Percentiles rank a stretch among this genome's conserved stretches.
Conservation (phyloP, 2,888 invertebrate species). For the Pseudococcus viburni region DNA sequence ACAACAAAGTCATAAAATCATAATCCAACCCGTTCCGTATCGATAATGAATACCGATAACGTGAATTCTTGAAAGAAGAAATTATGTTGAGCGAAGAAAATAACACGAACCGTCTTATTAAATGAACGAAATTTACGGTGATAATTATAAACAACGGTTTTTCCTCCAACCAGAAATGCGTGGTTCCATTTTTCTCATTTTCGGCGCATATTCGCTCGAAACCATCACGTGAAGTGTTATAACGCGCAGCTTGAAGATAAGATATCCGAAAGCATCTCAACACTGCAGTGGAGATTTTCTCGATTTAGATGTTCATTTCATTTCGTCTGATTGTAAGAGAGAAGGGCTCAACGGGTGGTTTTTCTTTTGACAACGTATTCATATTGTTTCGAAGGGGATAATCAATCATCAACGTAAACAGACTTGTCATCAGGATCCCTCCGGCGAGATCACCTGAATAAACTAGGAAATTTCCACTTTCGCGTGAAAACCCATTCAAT, state of each 20-base stretch:
- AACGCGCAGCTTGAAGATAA: constrained; percentile 22
- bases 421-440: too few species aligned
- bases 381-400: too few species aligned
- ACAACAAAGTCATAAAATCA: constrained; percentile 52
- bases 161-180: constrained; percentile 11
- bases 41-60: constrained; percentile 37
- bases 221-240: constrained; percentile 31
- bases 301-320: neutral
- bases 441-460: too few species aligned
- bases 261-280: neutral
- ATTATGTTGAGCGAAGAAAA: constrained; percentile 29
- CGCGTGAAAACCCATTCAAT: neutral
- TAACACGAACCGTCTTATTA: constrained; percentile 43
- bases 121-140: constrained; percentile 52
- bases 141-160: constrained; percentile 50
- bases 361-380: too few species aligned
- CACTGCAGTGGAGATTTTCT: neutral
- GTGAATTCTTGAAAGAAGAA: constrained; percentile 51
- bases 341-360: too few species aligned
- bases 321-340: too few species aligned
- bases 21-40: constrained; percentile 43
- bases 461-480: too few species aligned
- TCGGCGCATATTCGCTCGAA: constrained; percentile 17
- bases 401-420: too few species aligned
- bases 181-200: constrained; percentile 27